Base-by-base conservation (phyloP, 2,888 invertebrate genomes). In the Tridacna crocea region DNA sequence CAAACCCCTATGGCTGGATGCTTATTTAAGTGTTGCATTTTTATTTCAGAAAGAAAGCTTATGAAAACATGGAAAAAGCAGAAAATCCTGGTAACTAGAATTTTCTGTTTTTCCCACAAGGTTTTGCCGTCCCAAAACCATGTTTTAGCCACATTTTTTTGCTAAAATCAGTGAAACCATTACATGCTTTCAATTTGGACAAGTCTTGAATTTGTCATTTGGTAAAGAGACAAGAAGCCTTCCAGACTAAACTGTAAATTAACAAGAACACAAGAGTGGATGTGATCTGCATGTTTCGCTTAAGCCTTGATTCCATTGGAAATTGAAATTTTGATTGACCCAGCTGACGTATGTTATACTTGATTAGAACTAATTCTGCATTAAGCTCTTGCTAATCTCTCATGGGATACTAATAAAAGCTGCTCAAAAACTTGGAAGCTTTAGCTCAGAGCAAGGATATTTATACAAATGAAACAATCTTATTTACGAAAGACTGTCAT, bases 281-380 rank as follows among this genome's bases (percentile, higher is more conserved):
- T 36, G 36, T 36, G 36, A 55, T 55, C 6, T 55, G 15, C 55
- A 55, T 55, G 55, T 55, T 55, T 55, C 55, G 10, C 19, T 55
- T 36, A 36, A 55, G 55, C 17, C 55, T 55, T 55, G 19, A 55
- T 55, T 55, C 55, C 55, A 55, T 3, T 55, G 55, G 55, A 55
- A 55, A 19, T 19, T 55, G 55, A 55, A 55, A 55, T 55, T 55
- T 55, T 55, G 55, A 55, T 55, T 55, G 55, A 11, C 55, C 55
- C 55, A 55, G 55, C 55, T 55, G 55, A 55, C 55, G 11, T 55
- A 55, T 55, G 55, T 55, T 55, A 55, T 55, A 55, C 55, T 55
- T 55, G 55, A 55, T 55, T 55, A 55, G 19, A 55, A 55, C 55
- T 55, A 55, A 55, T 55, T 19, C 55, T 55, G 55, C 55, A 15